Evolutionary conservation across 2,113 vertebrate genomes (phyloP), one percentile per base, ranked within the genome.

Genomic region (Vanacampus margaritifer): DNA sequence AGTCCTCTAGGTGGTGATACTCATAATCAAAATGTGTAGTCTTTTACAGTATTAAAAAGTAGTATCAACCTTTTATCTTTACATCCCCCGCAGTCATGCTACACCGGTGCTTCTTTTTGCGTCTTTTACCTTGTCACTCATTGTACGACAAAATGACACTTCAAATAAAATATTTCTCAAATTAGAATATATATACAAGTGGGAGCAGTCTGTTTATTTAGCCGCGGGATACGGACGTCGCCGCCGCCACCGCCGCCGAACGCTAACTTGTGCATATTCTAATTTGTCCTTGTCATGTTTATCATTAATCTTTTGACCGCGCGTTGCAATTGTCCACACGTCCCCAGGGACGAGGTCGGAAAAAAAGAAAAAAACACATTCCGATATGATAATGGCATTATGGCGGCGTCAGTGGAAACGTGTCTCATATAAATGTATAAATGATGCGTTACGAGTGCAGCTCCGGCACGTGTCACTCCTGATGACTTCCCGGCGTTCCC

Each of bases 251-350:
- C 53, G 72, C n/a, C n/a, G n/a, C n/a, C 84, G 70, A 81, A 89
- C 83, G 87, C 80, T 86, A 90, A 89, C 88, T 83, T 88, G 82
- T 71, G 39, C 81, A 86, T 86, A 81, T 88, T 90, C 84, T 88
- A 88, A 90, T 91, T 91, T 91, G 88, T 92, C 89, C 88, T 89
- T 90, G 91, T 89, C 89, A 91, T 88, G 84, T 91, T 91, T 91
- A 88, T 89, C 89, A 91, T 90, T 91, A 92, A 92, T 92, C 90
- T 91, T 91, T 57, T 57, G 54, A 57, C 54, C 54, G 54, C 54
- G 54, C 26, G 54, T 57, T 0, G 54, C 26, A 32, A 57, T 57
- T 91, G 88, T 85, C 87, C 90, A 67, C 72, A 75, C 69, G 84
- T 86, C 90, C 71, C 71, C 78, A 75, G 77, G 45, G 74, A 79